These are phyloP conservation scores for Oryzias sinensis DNA, from an alignment of 2,797 vertebrate species.

Conservation along the genomic window DNA sequence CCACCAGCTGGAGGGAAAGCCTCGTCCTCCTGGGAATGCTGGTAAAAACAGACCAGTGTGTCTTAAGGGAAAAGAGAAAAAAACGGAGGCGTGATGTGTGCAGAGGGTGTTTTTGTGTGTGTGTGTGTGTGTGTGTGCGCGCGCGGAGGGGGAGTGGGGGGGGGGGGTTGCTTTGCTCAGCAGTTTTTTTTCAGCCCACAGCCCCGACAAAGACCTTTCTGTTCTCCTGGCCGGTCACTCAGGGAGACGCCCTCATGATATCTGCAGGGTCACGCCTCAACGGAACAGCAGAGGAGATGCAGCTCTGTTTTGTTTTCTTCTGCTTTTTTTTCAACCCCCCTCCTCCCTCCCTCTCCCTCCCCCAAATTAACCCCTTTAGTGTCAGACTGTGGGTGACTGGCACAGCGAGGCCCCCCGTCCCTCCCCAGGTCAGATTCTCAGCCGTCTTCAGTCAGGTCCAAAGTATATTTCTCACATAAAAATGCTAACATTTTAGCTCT, in stretches of 20 bases:
- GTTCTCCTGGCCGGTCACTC: slow-evolving; percentile 60
- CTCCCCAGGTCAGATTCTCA: no score
- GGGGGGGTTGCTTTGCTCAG: slow-evolving; percentile 66
- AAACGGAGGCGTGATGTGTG: slow-evolving; percentile 10
- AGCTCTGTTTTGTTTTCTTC: slow-evolving; percentile 53
- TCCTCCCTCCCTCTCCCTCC: slow-evolving; percentile 16
- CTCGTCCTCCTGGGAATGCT: slow-evolving; percentile 47
- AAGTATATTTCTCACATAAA: no score
- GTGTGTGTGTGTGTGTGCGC: background rate
- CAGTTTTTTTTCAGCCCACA: slow-evolving; percentile 61
- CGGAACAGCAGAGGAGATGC: slow-evolving; percentile 48
- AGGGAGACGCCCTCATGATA: slow-evolving; percentile 74
- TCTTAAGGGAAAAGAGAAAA: slow-evolving; percentile 42
- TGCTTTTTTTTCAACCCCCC: slow-evolving; percentile 1
- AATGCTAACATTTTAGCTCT: no score
- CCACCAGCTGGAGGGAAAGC: slow-evolving; percentile 55
- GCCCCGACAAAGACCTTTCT: slow-evolving; percentile 69
- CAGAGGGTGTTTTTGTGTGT: background rate
- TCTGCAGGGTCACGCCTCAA: slow-evolving; percentile 70
- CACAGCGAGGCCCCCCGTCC: background rate
- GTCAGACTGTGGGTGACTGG: slow-evolving; percentile 1
- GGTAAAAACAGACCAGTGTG: slow-evolving; percentile 64
- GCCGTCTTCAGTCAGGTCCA: no score
- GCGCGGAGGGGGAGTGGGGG: background rate
- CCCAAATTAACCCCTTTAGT: slow-evolving; percentile 45